Evolutionary conservation across 2,797 vertebrate species (phyloP).

Genomic region (Lacerta agilis): DNA sequence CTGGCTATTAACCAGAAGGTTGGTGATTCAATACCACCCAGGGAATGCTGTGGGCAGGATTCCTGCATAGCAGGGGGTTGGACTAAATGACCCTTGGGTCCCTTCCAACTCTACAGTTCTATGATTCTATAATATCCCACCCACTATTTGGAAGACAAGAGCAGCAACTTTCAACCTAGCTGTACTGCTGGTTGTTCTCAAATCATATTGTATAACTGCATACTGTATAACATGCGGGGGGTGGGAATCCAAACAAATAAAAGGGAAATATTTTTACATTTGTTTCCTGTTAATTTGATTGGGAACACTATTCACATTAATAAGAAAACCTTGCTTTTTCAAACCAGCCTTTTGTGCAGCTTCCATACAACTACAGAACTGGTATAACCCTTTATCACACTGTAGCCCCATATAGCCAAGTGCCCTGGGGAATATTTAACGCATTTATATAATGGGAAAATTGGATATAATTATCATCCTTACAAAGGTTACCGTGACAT

Average conservation of each 20-base stretch:
- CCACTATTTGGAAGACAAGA: too few relatives aligned
- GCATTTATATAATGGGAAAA: conserved; percentile 15
- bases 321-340: background rate
- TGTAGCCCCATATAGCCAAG: background rate
- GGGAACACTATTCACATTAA: background rate
- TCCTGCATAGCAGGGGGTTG: too few relatives aligned
- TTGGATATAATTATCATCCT: background rate
- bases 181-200: background rate
- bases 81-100: too few relatives aligned
- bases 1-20: too few relatives aligned
- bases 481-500: conserved; percentile 1
- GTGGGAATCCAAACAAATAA: background rate
- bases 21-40: too few relatives aligned
- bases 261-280: background rate
- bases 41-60: too few relatives aligned
- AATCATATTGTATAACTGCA: background rate
- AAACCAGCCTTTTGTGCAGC: background rate
- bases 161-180: background rate
- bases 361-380: conserved; percentile 3
- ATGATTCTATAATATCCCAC: too few relatives aligned
- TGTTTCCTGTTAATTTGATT: background rate
- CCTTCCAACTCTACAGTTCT: too few relatives aligned
- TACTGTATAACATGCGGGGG: background rate
- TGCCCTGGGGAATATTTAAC: conserved; percentile 1
- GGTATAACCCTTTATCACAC: background rate